Base-by-base conservation (phyloP, 2,113 vertebrate genomes). In the Colius striatus region DNA sequence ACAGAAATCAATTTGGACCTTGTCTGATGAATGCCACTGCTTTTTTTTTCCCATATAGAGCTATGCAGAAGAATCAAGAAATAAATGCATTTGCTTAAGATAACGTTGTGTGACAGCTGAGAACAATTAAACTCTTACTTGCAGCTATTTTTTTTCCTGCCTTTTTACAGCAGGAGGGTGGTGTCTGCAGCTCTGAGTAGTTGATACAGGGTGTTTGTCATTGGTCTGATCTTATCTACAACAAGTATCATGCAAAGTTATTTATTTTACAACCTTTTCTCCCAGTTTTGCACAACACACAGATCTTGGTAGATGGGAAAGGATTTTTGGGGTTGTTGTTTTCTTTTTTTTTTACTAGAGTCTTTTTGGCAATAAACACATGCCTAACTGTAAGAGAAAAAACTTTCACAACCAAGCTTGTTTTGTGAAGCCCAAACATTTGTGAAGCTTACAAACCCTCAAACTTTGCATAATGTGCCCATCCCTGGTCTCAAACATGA, bases 391-490 rank as follows among this genome's bases (percentile, higher is more conserved):
- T 87, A 94, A 88, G 85, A 86, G 92, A 95, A 89, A 92, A 94
- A 96, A 71, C 83, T 92, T 95, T 95, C 93, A 94, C 94, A 96
- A 93, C 70, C 18, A 8, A 89, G 80, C 92, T 94, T 96, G 95
- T 96, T 97, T 97, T 96, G 94, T 87, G 92, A 96, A 94, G 94
- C 85, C 95, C 95, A 96, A 94, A 96, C 95, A 95, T 96, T 96
- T 96, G 93, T 92, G 95, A 95, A 87, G 95, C 94, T 96, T 94
- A 93, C 95, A 95, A 92, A 97, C 94, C 88, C 86, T 94, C 94
- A 93, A 92, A 92, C 88, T 96, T 96, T 96, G 93, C 95, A 96
- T 96, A 95, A 96, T 96, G 68, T 86, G 86, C 93, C 94, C 94
- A 94, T 97, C 88, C 82, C 87, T 97, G 89, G 93, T 88, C 93